Evolutionary conservation across 2,113 vertebrate genomes (phyloP).

Genomic region (Chroicocephalus ridibundus): DNA sequence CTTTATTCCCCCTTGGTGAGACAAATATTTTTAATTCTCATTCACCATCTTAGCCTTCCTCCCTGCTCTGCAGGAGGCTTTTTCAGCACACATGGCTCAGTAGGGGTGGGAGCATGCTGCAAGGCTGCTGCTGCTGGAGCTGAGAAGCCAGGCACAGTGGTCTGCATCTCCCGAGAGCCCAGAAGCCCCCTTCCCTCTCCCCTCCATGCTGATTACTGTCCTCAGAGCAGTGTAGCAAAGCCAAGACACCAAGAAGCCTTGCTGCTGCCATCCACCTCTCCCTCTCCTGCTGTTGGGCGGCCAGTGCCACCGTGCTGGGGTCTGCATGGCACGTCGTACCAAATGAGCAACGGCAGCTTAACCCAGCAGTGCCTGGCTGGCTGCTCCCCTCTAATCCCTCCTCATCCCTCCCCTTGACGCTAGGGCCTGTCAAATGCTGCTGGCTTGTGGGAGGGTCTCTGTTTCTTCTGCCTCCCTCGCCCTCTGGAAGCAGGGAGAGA

Average conservation of each 20-base stretch:
- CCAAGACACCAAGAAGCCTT: not conserved
- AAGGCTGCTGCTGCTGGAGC: not conserved
- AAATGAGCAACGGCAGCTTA: not conserved
- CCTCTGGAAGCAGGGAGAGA: not conserved
- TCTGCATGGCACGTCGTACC: fast-evolving
- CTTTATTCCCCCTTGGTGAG: not conserved
- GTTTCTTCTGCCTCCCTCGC: not conserved
- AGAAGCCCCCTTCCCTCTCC: not conserved
- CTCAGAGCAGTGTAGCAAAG: not conserved
- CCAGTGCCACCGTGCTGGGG: fast-evolving
- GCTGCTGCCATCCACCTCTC: not conserved
- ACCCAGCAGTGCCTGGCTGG: not conserved
- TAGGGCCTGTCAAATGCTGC: fast-evolving
- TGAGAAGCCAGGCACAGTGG: not conserved
- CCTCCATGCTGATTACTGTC: not conserved
- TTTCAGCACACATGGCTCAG: fast-evolving
- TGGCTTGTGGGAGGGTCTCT: not conserved
- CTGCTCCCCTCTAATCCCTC: not conserved
- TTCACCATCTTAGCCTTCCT: not conserved
- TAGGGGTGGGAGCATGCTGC: not conserved
- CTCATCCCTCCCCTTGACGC: not conserved
- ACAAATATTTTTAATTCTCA: not conserved
- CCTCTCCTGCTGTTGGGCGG: not conserved
- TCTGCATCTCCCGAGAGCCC: not conserved
- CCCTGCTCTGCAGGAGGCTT: not conserved